phyloP scores from a whole-genome alignment of 2,888 invertebrate species.

The Heliconius sara region DNA sequence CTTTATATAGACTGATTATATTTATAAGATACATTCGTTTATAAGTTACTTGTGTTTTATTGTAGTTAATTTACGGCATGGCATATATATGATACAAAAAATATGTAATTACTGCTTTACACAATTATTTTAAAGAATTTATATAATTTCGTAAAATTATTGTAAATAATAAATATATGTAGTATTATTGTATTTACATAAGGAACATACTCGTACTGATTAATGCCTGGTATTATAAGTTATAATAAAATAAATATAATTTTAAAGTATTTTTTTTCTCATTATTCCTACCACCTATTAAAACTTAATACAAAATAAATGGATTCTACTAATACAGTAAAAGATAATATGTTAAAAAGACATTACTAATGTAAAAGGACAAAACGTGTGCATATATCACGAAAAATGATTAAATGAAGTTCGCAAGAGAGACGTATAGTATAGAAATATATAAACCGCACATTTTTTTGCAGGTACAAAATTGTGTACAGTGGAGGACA shows the following conservation, averaged over 20 bases:
- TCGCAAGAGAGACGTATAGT: constrained; percentile 9
- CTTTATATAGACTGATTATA: constrained; percentile 7
- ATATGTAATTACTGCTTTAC: neutral
- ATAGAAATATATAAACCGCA: constrained; percentile 46
- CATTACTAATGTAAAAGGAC: neutral
- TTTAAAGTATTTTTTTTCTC: neutral
- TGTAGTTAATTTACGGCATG: neutral
- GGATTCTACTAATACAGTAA: neutral
- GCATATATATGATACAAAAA: neutral
- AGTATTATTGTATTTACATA: constrained; percentile 1
- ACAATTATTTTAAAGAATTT: neutral
- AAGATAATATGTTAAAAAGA: neutral
- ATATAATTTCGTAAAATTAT: neutral
- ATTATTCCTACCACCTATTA: neutral
- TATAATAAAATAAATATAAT: constrained; percentile 15
- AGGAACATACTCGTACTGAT: constrained; percentile 8
- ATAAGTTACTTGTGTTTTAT: neutral
- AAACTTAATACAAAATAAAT: neutral
- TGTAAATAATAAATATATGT: constrained; percentile 1
- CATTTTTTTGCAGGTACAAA: constrained; percentile 78
- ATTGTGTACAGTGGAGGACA: constrained; percentile 70
- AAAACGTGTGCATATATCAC: neutral
- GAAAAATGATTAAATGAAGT: neutral
- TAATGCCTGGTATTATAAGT: neutral
- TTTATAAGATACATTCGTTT: neutral